Evolutionary conservation across 1,140 invertebrate species (phyloP).

Genomic region (Apis dorsata): DNA sequence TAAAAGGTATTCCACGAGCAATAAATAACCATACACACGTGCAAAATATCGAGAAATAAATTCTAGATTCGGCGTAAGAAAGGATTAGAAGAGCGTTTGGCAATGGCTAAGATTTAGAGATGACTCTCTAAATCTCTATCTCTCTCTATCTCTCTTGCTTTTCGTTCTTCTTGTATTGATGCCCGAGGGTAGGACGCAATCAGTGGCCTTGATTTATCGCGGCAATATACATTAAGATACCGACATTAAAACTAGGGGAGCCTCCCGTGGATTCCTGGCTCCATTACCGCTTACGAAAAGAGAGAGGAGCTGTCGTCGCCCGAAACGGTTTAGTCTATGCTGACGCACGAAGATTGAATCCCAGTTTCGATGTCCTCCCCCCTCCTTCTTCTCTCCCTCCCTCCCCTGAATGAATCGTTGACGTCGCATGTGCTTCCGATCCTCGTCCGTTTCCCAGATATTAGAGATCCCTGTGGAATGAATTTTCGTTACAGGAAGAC

Average conservation of each 20-base stretch:
- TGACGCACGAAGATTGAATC: conserved; percentile 61
- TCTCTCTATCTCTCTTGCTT: conserved; percentile 28
- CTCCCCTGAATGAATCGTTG: conserved; percentile 15
- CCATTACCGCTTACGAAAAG: conserved; percentile 69
- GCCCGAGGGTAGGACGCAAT: conserved; percentile 75
- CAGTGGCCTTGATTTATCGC: conserved; percentile 79
- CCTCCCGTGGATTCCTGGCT: conserved; percentile 65
- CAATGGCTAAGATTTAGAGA: conserved; percentile 64
- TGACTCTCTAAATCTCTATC: conserved; percentile 23
- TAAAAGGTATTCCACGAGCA: conserved; percentile 8
- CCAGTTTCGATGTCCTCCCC: conserved; percentile 18
- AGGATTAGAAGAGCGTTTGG: conserved; percentile 65
- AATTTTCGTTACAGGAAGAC: not conserved
- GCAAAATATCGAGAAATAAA: conserved; percentile 48
- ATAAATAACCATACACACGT: conserved; percentile 4
- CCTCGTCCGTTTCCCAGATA: not conserved
- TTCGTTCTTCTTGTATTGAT: conserved; percentile 49
- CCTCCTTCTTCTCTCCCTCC: not conserved
- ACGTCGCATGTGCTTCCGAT: not conserved
- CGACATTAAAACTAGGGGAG: conserved; percentile 79
- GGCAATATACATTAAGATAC: conserved; percentile 80
- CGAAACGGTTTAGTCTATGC: conserved; percentile 21
- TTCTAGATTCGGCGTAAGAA: conserved; percentile 71
- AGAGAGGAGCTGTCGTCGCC: conserved; percentile 62
- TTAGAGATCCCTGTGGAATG: not conserved